Percentiles rank a stretch among this genome's conserved stretches.
Conservation (phyloP, 37 sponge, comb jelly and placozoan species). For the Amphimedon queenslandica region DNA sequence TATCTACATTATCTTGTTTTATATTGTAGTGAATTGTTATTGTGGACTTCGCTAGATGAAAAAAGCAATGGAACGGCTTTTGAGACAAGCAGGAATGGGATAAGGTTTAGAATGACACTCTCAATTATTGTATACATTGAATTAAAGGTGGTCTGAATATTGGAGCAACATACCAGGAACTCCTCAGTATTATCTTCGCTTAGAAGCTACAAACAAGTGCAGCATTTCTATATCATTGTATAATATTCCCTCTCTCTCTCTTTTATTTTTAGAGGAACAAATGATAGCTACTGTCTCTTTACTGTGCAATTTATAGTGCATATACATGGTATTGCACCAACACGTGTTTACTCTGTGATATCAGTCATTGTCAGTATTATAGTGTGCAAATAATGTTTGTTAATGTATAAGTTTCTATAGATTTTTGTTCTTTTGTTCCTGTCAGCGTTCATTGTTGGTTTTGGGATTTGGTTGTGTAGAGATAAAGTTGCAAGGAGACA, state of each 20-base stretch:
- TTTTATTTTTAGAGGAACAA: background rate
- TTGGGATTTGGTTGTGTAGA: no score
- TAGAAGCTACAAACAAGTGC: slow-evolving; percentile 47
- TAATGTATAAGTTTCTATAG: no score
- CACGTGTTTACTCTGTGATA: no score
- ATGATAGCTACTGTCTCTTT: slow-evolving; percentile 18
- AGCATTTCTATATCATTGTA: background rate
- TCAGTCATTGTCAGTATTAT: no score
- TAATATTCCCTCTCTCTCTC: background rate
- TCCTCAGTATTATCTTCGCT: slow-evolving; percentile 32
- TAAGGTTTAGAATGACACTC: background rate
- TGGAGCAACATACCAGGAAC: slow-evolving; percentile 18
- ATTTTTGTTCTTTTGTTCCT: no score
- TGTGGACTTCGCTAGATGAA: slow-evolving; percentile 30
- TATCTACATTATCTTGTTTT: background rate
- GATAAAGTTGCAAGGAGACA: no score
- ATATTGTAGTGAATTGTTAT: slow-evolving; percentile 10
- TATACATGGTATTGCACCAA: slow-evolving; percentile 30
- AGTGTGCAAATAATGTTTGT: no score
- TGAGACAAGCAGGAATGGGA: background rate
- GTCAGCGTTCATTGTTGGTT: no score
- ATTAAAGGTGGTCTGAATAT: slow-evolving; percentile 44
- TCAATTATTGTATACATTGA: background rate
- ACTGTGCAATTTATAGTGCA: slow-evolving; percentile 25
- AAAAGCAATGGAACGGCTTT: background rate